phyloP scores from a whole-genome alignment of 2,888 invertebrate genomes.

The Epirrhoe alternata region DNA sequence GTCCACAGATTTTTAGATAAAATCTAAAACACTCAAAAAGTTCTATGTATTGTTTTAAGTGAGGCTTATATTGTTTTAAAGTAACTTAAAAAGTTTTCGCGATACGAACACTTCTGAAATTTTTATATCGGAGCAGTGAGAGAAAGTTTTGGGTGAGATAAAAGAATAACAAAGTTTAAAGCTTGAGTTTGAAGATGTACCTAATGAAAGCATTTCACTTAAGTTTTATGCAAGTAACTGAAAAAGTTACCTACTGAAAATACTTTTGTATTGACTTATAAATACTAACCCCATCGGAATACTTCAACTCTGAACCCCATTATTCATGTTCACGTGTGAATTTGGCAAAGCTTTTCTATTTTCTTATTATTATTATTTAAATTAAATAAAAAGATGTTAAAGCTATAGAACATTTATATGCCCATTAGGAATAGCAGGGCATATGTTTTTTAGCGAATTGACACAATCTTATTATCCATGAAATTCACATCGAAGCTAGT shows the following conservation, averaged over 20 bases:
- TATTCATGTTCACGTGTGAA: too few relatives aligned
- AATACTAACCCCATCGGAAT: too few relatives aligned
- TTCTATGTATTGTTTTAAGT: conserved; percentile 44
- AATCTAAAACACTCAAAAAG: conserved; percentile 37
- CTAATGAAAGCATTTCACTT: conserved; percentile 27
- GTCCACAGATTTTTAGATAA: conserved; percentile 33
- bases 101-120: conserved; percentile 38
- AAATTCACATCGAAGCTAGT: too few relatives aligned
- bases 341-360: too few relatives aligned
- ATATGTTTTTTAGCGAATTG: too few relatives aligned
- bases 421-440: too few relatives aligned
- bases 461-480: too few relatives aligned
- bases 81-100: conserved; percentile 40
- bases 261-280: too few relatives aligned
- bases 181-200: conserved; percentile 29
- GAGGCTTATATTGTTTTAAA: conserved; percentile 46
- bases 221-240: conserved; percentile 9
- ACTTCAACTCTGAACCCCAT: too few relatives aligned
- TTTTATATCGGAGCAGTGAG: conserved; percentile 37
- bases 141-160: conserved; percentile 35
- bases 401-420: too few relatives aligned
- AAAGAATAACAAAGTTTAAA: conserved; percentile 36
- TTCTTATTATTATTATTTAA: too few relatives aligned
- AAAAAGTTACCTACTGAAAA: conserved; percentile 6
- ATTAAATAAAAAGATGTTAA: too few relatives aligned